phyloP scores from a whole-genome alignment of 2,113 vertebrate genomes.

The Poeciliopsis occidentalis region DNA sequence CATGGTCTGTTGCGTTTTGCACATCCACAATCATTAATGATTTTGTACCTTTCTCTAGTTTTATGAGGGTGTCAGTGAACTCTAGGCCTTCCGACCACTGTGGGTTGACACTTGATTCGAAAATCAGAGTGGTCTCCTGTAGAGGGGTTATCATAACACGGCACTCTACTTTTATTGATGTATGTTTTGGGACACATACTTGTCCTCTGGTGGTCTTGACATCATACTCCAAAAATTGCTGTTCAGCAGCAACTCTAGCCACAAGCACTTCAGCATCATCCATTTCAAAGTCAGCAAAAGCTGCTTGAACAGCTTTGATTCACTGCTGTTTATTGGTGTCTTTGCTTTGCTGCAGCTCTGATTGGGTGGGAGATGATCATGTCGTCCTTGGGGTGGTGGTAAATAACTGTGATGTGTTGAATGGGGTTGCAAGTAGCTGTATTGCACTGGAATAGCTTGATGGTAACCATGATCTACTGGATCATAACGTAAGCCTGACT shows the following conservation, averaged over 20 bases:
- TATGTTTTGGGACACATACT: not conserved
- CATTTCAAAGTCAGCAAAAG: slow-evolving; percentile 1
- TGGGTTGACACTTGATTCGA: not conserved
- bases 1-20: not conserved
- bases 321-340: not conserved
- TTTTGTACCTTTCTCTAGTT: no score
- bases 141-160: no score
- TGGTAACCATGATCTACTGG: not conserved
- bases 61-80: no score
- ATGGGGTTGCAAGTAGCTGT: not conserved
- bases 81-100: no score
- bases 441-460: not conserved
- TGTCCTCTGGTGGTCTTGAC: not conserved
- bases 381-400: not conserved
- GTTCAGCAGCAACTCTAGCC: not conserved
- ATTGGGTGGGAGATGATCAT: not conserved
- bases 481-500: no score
- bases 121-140: not conserved
- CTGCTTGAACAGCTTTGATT: not conserved
- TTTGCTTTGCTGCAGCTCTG: not conserved
- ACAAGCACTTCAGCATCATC: slow-evolving; percentile 2
- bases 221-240: not conserved
- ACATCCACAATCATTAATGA: not conserved
- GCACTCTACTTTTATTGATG: not conserved
- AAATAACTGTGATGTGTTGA: not conserved